Evolutionary conservation across 2,888 invertebrate genomes (phyloP).

Genomic region (Troides oblongomaculatus): DNA sequence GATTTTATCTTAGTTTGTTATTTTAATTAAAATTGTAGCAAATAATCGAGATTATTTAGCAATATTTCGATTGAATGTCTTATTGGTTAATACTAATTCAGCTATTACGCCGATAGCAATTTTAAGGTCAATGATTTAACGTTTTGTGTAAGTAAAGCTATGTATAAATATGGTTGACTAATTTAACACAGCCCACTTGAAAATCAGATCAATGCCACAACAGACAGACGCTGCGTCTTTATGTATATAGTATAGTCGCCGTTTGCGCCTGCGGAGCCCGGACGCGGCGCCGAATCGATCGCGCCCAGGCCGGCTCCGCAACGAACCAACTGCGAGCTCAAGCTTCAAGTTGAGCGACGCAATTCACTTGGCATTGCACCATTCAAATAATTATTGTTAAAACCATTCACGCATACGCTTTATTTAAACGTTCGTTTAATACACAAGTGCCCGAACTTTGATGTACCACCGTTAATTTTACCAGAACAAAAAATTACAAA

Average conservation of each 20-base stretch:
- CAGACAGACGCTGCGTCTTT: constrained; percentile 8
- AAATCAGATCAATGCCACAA: constrained; percentile 20
- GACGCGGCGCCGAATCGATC: constrained; percentile 20
- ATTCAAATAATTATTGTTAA: neutral
- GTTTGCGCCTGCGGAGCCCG: constrained; percentile 27
- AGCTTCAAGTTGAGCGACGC: neutral
- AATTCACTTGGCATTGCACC: neutral
- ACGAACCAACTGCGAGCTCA: neutral
- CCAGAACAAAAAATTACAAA: neutral
- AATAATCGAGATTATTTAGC: too few species aligned
- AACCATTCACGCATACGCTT: constrained; percentile 9
- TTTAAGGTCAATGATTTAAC: neutral
- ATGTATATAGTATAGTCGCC: constrained; percentile 11
- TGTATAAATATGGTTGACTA: neutral
- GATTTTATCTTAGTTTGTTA: too few species aligned
- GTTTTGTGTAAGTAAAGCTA: neutral
- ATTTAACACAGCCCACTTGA: constrained; percentile 13
- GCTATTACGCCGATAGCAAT: too few species aligned
- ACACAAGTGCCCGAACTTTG: neutral
- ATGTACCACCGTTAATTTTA: too few species aligned
- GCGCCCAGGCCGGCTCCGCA: constrained; percentile 6
- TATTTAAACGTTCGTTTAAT: constrained; percentile 22
- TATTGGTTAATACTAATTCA: too few species aligned
- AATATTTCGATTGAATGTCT: too few species aligned
- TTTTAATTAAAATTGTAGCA: too few species aligned